These are phyloP conservation scores for Leucopsar rothschildi DNA, from an alignment of 2,113 vertebrate genomes.

Conservation along the genomic window DNA sequence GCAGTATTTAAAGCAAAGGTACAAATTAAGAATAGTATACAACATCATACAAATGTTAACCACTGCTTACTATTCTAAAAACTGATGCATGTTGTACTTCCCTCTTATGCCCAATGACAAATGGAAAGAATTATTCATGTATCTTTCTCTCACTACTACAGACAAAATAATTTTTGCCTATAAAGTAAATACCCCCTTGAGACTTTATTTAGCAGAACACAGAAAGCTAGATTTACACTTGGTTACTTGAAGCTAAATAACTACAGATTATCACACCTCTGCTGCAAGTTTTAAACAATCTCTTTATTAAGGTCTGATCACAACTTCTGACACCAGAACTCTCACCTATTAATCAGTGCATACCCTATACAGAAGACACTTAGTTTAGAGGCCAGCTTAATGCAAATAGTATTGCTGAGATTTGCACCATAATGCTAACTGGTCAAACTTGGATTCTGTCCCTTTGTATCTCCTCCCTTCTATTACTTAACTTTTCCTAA, in stretches of 20 bases:
- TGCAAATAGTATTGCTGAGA: background rate
- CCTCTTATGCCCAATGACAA: background rate
- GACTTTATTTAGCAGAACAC: background rate
- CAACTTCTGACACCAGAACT: background rate
- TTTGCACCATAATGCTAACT: background rate
- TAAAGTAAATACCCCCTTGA: background rate
- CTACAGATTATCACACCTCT: background rate
- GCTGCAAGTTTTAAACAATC: background rate
- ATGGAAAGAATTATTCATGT: background rate
- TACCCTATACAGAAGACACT: background rate
- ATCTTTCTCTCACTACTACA: background rate
- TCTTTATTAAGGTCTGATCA: background rate
- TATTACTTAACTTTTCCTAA: background rate
- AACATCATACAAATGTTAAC: background rate
- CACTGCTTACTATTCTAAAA: background rate
- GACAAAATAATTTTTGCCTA: background rate
- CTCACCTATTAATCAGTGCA: background rate
- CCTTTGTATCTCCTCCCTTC: background rate
- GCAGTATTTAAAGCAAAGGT: background rate
- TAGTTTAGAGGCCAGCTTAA: background rate
- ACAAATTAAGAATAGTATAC: background rate
- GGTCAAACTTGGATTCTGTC: background rate
- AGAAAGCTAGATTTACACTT: background rate
- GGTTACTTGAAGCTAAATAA: background rate
- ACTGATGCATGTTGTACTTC: fast-evolving